Evolutionary conservation across 2,888 invertebrate genomes (phyloP).

Genomic region (Aphidoletes aphidimyza): DNA sequence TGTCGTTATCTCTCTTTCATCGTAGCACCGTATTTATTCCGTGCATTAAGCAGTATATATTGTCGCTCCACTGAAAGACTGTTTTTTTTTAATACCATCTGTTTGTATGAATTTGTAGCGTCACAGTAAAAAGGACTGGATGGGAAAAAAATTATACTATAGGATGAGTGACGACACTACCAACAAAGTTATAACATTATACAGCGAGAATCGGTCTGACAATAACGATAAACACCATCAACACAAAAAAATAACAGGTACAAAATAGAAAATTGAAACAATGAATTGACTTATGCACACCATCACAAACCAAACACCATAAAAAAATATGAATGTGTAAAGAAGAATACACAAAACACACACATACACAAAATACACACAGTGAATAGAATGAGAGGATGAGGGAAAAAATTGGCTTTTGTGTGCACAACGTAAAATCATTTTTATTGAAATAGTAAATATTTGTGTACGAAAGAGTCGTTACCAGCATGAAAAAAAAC

Average conservation of each 20-base stretch:
- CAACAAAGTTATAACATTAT: not conserved
- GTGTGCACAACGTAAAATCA: not conserved
- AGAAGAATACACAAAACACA: too few relatives aligned
- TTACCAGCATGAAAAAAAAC: not conserved
- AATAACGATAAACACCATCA: not conserved
- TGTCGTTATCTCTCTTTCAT: not conserved
- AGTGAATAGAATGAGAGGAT: not conserved
- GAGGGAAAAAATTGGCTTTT: not conserved
- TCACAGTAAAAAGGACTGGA: slow-evolving; percentile 3
- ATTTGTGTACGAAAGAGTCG: slow-evolving; percentile 28
- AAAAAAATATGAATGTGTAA: not conserved
- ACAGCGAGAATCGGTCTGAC: not conserved
- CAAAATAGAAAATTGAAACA: not conserved
- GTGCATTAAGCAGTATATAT: not conserved
- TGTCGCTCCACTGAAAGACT: slow-evolving; percentile 1
- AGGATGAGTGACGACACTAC: not conserved
- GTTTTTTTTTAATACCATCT: not conserved
- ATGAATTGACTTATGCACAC: slow-evolving; percentile 12
- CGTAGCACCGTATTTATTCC: not conserved
- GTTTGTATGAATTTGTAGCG: slow-evolving; percentile 20
- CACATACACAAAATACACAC: too few relatives aligned
- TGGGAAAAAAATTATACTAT: not conserved
- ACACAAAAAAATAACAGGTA: not conserved
- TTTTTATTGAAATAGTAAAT: slow-evolving; percentile 47
- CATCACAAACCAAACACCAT: slow-evolving; percentile 35